Evolutionary conservation across 2,797 vertebrate species (phyloP), one percentile per base, ranked within the genome.

Genomic region (Chelonia mydas): DNA sequence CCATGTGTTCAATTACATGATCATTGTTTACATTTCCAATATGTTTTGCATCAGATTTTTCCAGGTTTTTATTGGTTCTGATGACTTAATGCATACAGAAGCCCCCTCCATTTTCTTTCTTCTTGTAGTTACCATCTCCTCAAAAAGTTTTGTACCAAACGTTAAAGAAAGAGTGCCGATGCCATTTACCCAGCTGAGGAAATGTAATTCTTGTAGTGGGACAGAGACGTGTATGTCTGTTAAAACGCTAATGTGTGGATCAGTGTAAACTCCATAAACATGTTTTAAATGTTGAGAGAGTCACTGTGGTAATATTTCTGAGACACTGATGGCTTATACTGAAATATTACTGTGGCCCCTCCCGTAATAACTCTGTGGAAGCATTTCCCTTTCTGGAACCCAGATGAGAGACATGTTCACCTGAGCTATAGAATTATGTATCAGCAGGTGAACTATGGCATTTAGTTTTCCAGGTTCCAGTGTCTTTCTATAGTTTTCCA

Each of bases 311-410:
- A 15, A 41, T 0, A 3, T 21, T 28, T n/a, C 89, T 83, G 76
- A 3, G 16, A 61, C 37, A 25, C 11, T n/a, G 5, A 12, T 12
- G 1, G 2, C 76, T 74, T 74, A 5, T 33, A 3, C 2, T 13
- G 37, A 84, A 74, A 7, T 59, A 1, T 68, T 76, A 49, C 54
- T 86, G 33, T 27, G 31, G 21, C 3, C 86, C 3, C 21, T 1
- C 0, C 2, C 23, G 15, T 31, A 68, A 4, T 2, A 49, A 72
- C 13, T 7, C 37, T 49, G 3, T 76, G 37, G 6, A 59, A 83
- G 15, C 25, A 41, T 72, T 8, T 33, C 1, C 4, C 55, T 92
- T 94, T 15, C 37, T 76, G 81, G 59, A 50, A 91, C 21, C 11
- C 54, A 54, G 59, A 55, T 93, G 68, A 45, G 53, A 45, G 17